A percentile compares a stretch with the other conserved stretches of the same genome.
Evolutionary conservation across 1,140 invertebrate species (phyloP).

Genomic region (Megathymus violae): DNA sequence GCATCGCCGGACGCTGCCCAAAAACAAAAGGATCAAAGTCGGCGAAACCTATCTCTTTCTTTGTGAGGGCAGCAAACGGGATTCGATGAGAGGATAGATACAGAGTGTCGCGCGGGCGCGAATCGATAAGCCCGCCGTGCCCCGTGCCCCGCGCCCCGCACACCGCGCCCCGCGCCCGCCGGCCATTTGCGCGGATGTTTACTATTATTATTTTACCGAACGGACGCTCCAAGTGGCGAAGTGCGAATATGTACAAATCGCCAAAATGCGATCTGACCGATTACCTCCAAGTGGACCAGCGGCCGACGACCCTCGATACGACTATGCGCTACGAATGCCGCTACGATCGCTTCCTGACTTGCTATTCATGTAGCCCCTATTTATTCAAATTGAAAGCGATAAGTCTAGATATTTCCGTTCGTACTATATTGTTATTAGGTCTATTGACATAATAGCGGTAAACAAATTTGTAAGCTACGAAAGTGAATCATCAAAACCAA

Average conservation of each 20-base stretch:
- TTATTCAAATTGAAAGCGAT: too few relatives aligned
- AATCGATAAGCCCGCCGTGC: conserved; percentile 68
- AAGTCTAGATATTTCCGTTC: too few relatives aligned
- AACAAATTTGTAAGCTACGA: too few relatives aligned
- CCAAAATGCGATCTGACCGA: too few relatives aligned
- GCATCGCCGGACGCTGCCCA: conserved; percentile 79
- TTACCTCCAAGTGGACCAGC: conserved; percentile 29
- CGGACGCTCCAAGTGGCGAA: conserved; percentile 75
- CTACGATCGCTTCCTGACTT: too few relatives aligned
- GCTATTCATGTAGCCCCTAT: too few relatives aligned
- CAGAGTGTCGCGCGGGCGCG: conserved; percentile 79
- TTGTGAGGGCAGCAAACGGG: conserved; percentile 78
- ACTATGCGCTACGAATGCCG: too few relatives aligned
- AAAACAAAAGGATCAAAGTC: conserved; percentile 83
- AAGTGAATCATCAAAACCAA: too few relatives aligned
- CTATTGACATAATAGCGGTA: too few relatives aligned
- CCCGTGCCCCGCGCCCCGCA: conserved; percentile 43
- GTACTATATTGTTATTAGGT: too few relatives aligned
- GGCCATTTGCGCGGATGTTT: conserved; percentile 82
- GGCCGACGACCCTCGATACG: conserved; percentile 12
- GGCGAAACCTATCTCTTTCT: conserved; percentile 83
- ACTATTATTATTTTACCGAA: conserved; percentile 84
- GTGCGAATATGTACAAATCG: conserved; percentile 73
- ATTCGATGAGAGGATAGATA: conserved; percentile 82
- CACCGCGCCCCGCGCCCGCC: conserved; percentile 53